phyloP scores from a whole-genome alignment of 1,140 invertebrate genomes.

The Metopolophium dirhodum region DNA sequence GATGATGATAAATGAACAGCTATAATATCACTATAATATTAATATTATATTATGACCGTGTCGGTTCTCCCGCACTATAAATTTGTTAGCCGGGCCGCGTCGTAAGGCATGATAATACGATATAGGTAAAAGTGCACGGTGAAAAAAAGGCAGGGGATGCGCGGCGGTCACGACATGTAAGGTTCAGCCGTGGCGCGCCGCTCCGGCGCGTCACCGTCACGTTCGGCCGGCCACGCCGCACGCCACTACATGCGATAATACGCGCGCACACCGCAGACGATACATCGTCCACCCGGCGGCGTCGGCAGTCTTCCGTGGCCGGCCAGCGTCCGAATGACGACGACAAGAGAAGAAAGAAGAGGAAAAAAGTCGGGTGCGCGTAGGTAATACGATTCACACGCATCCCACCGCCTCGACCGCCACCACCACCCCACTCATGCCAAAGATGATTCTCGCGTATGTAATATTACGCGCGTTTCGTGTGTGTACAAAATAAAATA shows the following conservation, averaged over 20 bases:
- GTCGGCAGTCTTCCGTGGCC: neutral
- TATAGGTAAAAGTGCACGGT: too few species aligned
- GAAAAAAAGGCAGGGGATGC: too few species aligned
- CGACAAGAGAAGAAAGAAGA: neutral
- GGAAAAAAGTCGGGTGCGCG: neutral
- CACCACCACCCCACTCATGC: neutral
- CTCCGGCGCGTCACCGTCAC: neutral
- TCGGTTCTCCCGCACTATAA: neutral
- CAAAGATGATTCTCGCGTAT: neutral
- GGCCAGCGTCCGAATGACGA: neutral
- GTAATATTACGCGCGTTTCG: neutral
- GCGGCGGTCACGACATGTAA: neutral
- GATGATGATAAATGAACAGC: too few species aligned
- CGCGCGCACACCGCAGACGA: neutral
- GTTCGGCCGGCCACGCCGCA: slow-evolving; percentile 14
- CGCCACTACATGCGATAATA: neutral
- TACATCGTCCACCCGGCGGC: neutral
- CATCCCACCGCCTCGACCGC: neutral
- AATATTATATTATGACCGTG: too few species aligned
- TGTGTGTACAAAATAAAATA: neutral
- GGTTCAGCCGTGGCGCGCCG: neutral
- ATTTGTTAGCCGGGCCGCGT: too few species aligned
- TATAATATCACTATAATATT: too few species aligned
- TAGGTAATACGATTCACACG: neutral
- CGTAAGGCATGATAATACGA: too few species aligned